phyloP scores from a whole-genome alignment of 30 jellyfish, hydroid and myxozoan genomes.

The Aurelia coerulea region DNA sequence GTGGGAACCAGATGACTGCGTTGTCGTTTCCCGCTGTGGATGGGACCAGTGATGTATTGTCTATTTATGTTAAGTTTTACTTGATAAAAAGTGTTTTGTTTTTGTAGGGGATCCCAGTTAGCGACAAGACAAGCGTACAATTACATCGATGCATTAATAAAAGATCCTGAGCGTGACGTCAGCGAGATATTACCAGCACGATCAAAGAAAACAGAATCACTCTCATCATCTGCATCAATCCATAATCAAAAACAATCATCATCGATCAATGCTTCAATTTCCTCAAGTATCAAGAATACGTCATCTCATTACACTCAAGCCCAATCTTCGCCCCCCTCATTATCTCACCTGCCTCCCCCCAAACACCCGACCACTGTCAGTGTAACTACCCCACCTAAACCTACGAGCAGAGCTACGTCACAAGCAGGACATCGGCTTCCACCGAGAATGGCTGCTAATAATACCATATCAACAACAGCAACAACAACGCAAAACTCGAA shows the following conservation, averaged over 20 bases:
- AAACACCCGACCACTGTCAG: conserved; percentile 16
- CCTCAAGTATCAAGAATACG: not conserved
- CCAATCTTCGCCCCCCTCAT: conserved; percentile 35
- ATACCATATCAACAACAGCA: conserved; percentile 17
- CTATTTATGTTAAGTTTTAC: too few relatives aligned
- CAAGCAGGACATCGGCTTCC: conserved; percentile 60
- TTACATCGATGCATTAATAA: conserved; percentile 87
- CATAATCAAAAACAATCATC: conserved; percentile 41
- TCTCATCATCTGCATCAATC: conserved; percentile 19
- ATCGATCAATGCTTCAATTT: conserved; percentile 5
- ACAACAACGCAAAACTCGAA: conserved; percentile 1
- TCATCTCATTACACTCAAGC: conserved; percentile 1
- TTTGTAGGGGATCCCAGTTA: conserved; percentile 86
- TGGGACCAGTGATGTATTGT: too few relatives aligned
- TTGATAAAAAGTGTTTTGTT: not conserved
- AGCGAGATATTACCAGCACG: conserved; percentile 89
- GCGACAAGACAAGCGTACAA: conserved; percentile 93
- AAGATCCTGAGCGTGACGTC: conserved; percentile 94
- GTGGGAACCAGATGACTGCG: too few relatives aligned
- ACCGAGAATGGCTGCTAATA: conserved; percentile 66
- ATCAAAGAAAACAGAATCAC: conserved; percentile 43
- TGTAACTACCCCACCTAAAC: not conserved
- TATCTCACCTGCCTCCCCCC: conserved; percentile 13
- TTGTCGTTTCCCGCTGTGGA: too few relatives aligned
- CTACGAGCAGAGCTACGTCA: conserved; percentile 19